Base-by-base conservation (phyloP, 1,140 invertebrate genomes). In the Pissodes strobi region DNA sequence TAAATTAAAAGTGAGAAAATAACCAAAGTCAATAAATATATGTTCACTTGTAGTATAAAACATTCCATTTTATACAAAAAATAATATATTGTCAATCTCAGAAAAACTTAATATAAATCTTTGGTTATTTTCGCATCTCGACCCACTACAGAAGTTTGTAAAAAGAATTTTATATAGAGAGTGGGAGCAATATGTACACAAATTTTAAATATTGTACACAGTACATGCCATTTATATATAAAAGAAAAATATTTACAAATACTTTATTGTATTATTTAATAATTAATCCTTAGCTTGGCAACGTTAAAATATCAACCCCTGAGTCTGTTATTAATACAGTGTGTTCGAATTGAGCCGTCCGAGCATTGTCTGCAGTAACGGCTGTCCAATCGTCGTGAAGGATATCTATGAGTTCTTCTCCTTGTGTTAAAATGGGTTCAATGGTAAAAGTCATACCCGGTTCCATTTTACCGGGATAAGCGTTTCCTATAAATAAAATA, bases 391-490 rank as follows among this genome's bases (percentile, higher is more conserved):
- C 88, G 80, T 97, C 94, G 37, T 92, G 85, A 19, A 93, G 79
- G 39, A 95, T 80, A 1, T 85, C 79, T 18, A 92, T 82, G 17
- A 89, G 80, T 9, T 82, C 77, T 1, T 71, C 77, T 0, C 94
- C 94, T 72, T 93, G 86, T 15, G 85, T 85, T 15, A 97, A 72
- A 12, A 91, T 87, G n/a, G 95, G 95, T 75, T 97, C 95, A 39
- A 98, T 92, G 0, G 95, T 97, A 75, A 98, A 97, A 1, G 90
- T 92, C 91, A 96, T 97, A 18, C 94, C 94, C 38, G 88, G 74
- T 67, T 84, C 70, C 94, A 97, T 97, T 23, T 79, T 70, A n/a
- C 88, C 90, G 8, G 84, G 80, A 70, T 83, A 83, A 41, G 84
- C 69, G 78, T 94, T 90, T 67, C 81, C 91, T 92, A 63, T 19